Evolutionary conservation across 2,888 invertebrate genomes (phyloP).

Genomic region (Hermaeophaga mercurialis): DNA sequence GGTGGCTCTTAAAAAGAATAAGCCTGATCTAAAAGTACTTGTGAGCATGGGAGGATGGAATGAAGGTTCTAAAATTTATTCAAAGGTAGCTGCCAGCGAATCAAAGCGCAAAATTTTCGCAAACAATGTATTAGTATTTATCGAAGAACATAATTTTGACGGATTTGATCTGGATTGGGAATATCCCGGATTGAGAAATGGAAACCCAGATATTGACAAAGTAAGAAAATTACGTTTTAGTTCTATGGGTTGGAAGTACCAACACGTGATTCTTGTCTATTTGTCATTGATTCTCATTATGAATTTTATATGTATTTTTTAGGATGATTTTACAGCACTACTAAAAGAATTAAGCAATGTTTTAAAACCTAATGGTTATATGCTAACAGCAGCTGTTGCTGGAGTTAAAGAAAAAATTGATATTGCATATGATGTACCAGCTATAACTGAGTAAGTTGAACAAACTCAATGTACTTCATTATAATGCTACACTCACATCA

Average conservation of each 20-base stretch:
- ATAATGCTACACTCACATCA: no score
- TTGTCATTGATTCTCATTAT: neutral
- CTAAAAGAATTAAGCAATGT: constrained; percentile 42
- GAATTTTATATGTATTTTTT: constrained; percentile 29
- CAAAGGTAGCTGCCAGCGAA: constrained; percentile 58
- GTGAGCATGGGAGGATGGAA: constrained; percentile 72
- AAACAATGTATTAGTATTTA: constrained; percentile 25
- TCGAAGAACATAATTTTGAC: constrained; percentile 68
- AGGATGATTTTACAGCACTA: constrained; percentile 45
- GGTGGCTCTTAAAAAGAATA: constrained; percentile 57
- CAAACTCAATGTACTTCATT: no score
- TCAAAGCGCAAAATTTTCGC: constrained; percentile 25
- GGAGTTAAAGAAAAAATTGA: constrained; percentile 43
- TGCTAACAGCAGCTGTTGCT: constrained; percentile 47
- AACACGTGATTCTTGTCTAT: neutral
- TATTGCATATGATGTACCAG: constrained; percentile 44
- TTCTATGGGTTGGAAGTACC: no score
- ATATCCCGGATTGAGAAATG: constrained; percentile 68
- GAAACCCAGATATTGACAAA: constrained; percentile 18
- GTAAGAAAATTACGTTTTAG: no score
- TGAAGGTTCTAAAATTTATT: constrained; percentile 57
- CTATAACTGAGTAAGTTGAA: constrained; percentile 42
- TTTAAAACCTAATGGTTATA: constrained; percentile 40
- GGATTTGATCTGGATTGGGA: constrained; percentile 87
- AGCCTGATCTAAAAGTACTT: constrained; percentile 62